Base-by-base conservation (phyloP, 2,888 invertebrate genomes). In the Amphimallon solstitiale region DNA sequence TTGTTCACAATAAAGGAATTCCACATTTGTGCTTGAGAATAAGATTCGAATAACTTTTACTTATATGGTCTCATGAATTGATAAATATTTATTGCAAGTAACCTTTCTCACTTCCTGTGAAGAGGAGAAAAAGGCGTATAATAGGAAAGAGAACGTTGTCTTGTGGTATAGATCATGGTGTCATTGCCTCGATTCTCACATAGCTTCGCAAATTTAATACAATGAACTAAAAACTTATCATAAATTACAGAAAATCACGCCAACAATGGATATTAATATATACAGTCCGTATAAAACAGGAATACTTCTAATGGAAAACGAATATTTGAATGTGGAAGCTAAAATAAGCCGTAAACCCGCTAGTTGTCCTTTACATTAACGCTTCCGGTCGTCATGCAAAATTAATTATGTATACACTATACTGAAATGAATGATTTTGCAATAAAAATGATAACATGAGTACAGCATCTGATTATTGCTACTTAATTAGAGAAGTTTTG, bases 151-250 rank as follows among this genome's bases (percentile, higher is more conserved):
- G 19, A 52, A 54, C 54, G 34, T n/a, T 1, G 12, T 56, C 29
- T 29, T 29, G 35, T 19, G 35, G 37, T 23, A 12, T 14, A 40
- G 7, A 56, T 56, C 23, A 40, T 56, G 23, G 56, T 21, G 21
- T 23, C 56, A 56, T 56, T 56, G 23, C 56, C 56, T 56, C 12
- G 23, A 56, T 54, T 14, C 34, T 46, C 46, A n/a, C 46, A 21
- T 46, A 46, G 19, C 14, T 40, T 19, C 19, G n/a, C 15, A 19
- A 46, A 19, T 17, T 7, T 10, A 17, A 17, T 46, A 6, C 17
- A 19, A 19, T 9, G 46, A 9, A 46, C 17, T 19, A 21, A 19
- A 19, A 15, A 46, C n/a, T 46, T 46, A 19, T 46, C 46, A 19
- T 46, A 46, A 46, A 15, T 46, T 19, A 46, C 19, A 19, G n/a